Conservation (phyloP, 2,113 vertebrate genomes). For the Triplophysa siluroides region DNA sequence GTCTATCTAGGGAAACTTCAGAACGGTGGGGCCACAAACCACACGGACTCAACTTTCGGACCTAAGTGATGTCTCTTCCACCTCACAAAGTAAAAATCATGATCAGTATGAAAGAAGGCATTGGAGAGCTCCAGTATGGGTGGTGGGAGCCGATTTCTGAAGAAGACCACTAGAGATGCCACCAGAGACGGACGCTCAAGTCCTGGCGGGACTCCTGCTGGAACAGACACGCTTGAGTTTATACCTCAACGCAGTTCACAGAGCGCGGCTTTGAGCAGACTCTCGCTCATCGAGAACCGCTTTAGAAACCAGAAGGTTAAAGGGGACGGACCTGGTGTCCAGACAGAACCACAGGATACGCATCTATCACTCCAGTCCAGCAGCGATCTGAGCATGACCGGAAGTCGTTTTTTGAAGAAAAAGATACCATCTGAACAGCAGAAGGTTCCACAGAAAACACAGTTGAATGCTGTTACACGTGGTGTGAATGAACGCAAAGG, state of each 20-base stretch:
- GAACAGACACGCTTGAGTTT: conserved; percentile 44
- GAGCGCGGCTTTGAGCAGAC: conserved; percentile 64
- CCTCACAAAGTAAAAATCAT: conserved; percentile 1
- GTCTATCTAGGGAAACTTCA: conserved; percentile 56
- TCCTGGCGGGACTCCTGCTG: conserved; percentile 25
- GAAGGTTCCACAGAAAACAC: not conserved
- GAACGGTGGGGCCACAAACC: not conserved
- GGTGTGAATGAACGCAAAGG: conserved; percentile 9
- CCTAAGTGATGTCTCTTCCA: conserved; percentile 53
- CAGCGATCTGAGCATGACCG: conserved; percentile 3
- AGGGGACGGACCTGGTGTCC: not conserved
- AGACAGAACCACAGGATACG: not conserved
- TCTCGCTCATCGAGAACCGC: conserved; percentile 74
- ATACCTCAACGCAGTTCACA: conserved; percentile 55
- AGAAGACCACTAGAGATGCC: conserved; percentile 59
- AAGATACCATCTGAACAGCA: conserved; percentile 29
- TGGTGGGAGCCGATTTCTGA: conserved; percentile 73
- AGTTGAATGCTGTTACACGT: not conserved
- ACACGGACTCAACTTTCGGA: conserved; percentile 40
- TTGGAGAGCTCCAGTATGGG: conserved; percentile 51
- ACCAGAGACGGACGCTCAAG: conserved; percentile 44
- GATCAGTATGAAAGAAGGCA: not conserved
- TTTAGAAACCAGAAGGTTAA: conserved; percentile 58
- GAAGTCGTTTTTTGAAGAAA: conserved; percentile 72
- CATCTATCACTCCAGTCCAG: conserved; percentile 45